Percentiles rank a stretch among this genome's conserved stretches.
Evolutionary conservation across 2,797 vertebrate species (phyloP).

Genomic region (Cuniculus paca): DNA sequence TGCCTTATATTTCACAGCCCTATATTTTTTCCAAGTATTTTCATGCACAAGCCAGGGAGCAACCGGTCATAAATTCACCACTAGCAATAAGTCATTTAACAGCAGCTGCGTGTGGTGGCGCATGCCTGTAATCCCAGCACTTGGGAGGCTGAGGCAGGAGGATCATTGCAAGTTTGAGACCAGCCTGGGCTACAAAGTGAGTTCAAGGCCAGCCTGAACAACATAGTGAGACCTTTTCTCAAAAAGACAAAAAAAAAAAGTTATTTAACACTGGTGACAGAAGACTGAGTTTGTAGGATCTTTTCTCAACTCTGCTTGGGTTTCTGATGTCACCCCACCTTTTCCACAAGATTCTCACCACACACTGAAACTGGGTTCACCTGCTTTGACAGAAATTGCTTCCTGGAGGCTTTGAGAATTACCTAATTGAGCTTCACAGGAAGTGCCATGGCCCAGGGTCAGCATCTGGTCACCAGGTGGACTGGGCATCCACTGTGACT

Average conservation of each 20-base stretch:
- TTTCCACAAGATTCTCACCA: background rate
- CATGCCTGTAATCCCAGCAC: too few species aligned
- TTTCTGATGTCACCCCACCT: background rate
- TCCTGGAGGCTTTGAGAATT: slow-evolving; percentile 51
- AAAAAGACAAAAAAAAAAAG: too few species aligned
- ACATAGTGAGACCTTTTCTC: too few species aligned
- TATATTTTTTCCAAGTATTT: background rate
- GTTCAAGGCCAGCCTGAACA: too few species aligned
- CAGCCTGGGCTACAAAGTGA: too few species aligned
- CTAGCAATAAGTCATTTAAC: slow-evolving; percentile 35
- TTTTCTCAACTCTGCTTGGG: background rate
- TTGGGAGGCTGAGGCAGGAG: too few species aligned
- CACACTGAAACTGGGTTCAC: slow-evolving; percentile 41
- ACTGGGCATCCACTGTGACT: slow-evolving; percentile 52
- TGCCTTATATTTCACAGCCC: background rate
- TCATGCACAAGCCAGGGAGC: background rate
- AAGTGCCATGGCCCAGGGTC: background rate
- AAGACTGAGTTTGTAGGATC: background rate
- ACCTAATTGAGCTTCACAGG: slow-evolving; percentile 52
- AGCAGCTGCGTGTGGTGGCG: too few species aligned
- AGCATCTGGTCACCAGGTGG: slow-evolving; percentile 44
- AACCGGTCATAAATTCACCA: background rate
- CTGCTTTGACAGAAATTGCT: slow-evolving; percentile 54
- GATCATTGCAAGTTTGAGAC: too few species aligned
- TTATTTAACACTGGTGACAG: background rate